Evolutionary conservation across 2,113 vertebrate genomes (phyloP).

Genomic region (Malaclemys terrapin): DNA sequence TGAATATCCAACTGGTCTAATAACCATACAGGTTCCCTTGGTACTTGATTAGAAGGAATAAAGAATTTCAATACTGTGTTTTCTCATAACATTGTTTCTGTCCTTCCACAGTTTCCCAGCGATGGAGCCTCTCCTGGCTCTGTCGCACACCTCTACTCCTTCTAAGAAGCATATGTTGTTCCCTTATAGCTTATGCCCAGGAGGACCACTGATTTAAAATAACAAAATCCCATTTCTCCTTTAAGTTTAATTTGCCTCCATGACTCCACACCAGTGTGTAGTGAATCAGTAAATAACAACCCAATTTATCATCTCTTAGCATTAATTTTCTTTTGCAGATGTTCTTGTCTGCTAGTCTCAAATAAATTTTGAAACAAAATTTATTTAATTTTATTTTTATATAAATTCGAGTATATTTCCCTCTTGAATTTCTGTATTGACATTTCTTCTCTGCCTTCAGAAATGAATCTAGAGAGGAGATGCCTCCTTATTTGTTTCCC

Average conservation of each 20-base stretch:
- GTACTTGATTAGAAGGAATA: not conserved
- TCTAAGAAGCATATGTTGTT: not conserved
- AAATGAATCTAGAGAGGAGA: slow-evolving; percentile 6
- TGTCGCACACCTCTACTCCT: not conserved
- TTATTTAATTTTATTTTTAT: slow-evolving; percentile 9
- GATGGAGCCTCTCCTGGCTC: not conserved
- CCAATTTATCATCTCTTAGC: slow-evolving; percentile 62
- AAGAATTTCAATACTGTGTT: not conserved
- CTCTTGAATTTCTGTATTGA: slow-evolving; percentile 15
- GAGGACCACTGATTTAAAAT: slow-evolving; percentile 41
- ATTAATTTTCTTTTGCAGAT: slow-evolving; percentile 61
- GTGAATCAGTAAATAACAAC: slow-evolving; percentile 16
- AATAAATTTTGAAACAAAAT: slow-evolving; percentile 53
- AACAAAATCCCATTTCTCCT: slow-evolving; percentile 57
- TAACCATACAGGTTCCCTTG: not conserved
- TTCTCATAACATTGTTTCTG: not conserved
- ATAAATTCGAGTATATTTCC: not conserved
- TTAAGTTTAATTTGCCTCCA: slow-evolving; percentile 56
- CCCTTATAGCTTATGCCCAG: not conserved
- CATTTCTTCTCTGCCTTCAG: slow-evolving; percentile 31
- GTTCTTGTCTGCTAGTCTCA: slow-evolving; percentile 10
- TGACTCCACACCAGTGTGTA: not conserved
- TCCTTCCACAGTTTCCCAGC: not conserved
- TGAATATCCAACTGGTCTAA: not conserved
- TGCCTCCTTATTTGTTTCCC: not conserved